A percentile compares a stretch with the other conserved stretches of the same genome.
Evolutionary conservation across 2,888 invertebrate genomes (phyloP).

Genomic region (Ectropis crepuscularia): DNA sequence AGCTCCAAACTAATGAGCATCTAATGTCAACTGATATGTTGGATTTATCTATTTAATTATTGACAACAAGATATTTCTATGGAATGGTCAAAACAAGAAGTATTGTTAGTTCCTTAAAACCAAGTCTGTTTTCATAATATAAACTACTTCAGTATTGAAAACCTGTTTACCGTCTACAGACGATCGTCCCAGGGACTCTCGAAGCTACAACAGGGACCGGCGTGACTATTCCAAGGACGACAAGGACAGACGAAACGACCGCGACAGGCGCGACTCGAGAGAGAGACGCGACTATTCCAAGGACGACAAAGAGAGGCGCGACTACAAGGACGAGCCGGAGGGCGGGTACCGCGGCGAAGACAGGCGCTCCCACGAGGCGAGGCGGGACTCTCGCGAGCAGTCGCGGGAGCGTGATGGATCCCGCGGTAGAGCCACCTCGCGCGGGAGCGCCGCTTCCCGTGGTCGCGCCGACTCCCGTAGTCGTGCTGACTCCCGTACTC

Average conservation of each 20-base stretch:
- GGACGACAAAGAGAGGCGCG: constrained; percentile 58
- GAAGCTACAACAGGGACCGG: constrained; percentile 69
- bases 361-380: constrained; percentile 31
- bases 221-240: constrained; percentile 71
- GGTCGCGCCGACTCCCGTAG: constrained; percentile 39
- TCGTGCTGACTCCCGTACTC: constrained; percentile 36
- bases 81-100: no score
- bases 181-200: constrained; percentile 71
- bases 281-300: constrained; percentile 57
- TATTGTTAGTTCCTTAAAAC: not conserved
- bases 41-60: no score
- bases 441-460: constrained; percentile 49
- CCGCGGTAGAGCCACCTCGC: constrained; percentile 41
- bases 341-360: constrained; percentile 33
- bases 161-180: constrained; percentile 47
- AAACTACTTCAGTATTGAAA: not conserved
- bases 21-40: no score
- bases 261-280: constrained; percentile 53
- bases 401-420: constrained; percentile 46
- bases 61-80: no score
- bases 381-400: constrained; percentile 32
- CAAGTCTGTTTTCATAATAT: not conserved
- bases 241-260: constrained; percentile 56
- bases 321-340: constrained; percentile 51
- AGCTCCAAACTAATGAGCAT: not conserved